Conservation (phyloP, 2,888 invertebrate genomes). For the Tiliacea citrago region DNA sequence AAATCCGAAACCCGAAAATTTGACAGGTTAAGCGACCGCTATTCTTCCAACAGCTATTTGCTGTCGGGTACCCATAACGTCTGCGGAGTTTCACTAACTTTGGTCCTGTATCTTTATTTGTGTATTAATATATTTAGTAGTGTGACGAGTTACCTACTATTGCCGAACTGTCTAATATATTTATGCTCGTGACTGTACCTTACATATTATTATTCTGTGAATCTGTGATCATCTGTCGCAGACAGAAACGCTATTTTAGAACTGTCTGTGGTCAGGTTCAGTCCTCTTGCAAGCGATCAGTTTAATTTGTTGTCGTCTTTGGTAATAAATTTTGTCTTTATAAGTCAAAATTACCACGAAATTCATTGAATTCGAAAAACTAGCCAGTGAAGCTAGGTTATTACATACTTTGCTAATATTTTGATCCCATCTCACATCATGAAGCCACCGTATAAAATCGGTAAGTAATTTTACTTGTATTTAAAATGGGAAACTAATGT, state of each 20-base stretch:
- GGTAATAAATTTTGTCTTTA: background rate
- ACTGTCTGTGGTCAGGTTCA: slow-evolving; percentile 21
- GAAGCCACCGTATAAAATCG: slow-evolving; percentile 88
- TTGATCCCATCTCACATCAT: slow-evolving; percentile 68
- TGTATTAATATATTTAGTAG: no score
- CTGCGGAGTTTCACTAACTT: no score
- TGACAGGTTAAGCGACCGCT: no score
- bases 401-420: slow-evolving; percentile 6
- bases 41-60: no score
- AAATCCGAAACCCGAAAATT: no score
- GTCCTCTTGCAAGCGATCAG: slow-evolving; percentile 16
- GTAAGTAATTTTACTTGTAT: slow-evolving; percentile 71
- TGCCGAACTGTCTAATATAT: background rate
- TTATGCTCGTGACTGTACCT: slow-evolving; percentile 5
- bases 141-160: background rate
- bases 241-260: slow-evolving; percentile 16
- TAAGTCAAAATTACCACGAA: slow-evolving; percentile 10
- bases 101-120: no score
- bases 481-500: background rate
- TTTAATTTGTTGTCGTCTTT: slow-evolving; percentile 15
- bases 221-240: slow-evolving; percentile 9
- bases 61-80: background rate
- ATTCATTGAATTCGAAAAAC: background rate
- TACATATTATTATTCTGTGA: background rate
- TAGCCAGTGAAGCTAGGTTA: slow-evolving; percentile 1